Evolutionary conservation across 2,113 vertebrate species (phyloP).

Genomic region (Scortum barcoo): DNA sequence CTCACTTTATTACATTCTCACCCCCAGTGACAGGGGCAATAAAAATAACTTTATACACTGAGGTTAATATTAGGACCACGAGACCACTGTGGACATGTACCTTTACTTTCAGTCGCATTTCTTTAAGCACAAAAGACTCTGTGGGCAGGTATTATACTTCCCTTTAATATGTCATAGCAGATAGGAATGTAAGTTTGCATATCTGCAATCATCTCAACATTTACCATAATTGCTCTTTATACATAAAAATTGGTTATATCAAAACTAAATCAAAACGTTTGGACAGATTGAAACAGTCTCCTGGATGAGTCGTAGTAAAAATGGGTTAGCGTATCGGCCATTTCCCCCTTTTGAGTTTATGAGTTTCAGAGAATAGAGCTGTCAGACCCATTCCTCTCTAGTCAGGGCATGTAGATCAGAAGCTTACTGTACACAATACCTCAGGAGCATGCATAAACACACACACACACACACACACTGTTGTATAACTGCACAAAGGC

Average conservation of each 20-base stretch:
- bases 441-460: conserved; percentile 7
- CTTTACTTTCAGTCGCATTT: not conserved
- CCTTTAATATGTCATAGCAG: not conserved
- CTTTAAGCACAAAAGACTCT: not conserved
- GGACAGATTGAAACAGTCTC: not conserved
- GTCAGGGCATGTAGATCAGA: conserved; percentile 43
- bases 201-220: not conserved
- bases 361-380: not conserved
- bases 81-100: not conserved
- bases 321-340: not conserved
- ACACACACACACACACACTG: conserved; percentile 42
- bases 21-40: conserved; percentile 7
- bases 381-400: conserved; percentile 27
- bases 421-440: conserved; percentile 35
- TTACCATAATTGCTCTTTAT: not conserved
- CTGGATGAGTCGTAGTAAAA: not conserved
- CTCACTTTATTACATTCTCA: conserved; percentile 23
- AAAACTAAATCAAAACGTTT: not conserved
- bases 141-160: not conserved
- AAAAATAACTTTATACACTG: conserved; percentile 3
- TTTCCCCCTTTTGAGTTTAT: conserved; percentile 9
- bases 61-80: conserved; percentile 9
- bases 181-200: not conserved
- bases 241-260: not conserved
- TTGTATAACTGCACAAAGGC: conserved; percentile 22